Conservation (phyloP, 2,888 invertebrate genomes). For the Agriotes lineatus region DNA sequence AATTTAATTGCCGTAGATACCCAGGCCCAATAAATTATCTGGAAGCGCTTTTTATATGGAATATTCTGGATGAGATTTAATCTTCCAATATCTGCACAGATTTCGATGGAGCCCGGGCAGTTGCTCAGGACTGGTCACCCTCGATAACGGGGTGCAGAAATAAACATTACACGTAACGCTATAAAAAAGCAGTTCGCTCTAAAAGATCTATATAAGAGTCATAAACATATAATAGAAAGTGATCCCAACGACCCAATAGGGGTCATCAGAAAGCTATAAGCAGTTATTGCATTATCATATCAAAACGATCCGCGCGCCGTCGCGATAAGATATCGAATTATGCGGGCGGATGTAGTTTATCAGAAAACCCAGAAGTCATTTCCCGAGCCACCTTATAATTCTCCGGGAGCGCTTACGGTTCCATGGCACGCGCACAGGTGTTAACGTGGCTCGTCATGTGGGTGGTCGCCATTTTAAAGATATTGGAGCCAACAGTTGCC, state of each 20-base stretch:
- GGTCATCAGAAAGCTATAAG: slow-evolving; percentile 46
- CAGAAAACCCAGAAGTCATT: slow-evolving; percentile 44
- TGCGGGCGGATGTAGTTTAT: slow-evolving; percentile 42
- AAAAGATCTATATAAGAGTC: slow-evolving; percentile 43
- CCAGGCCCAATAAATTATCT: slow-evolving; percentile 13
- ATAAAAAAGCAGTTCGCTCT: slow-evolving; percentile 38
- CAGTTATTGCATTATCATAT: slow-evolving; percentile 45
- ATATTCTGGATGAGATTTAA: slow-evolving; percentile 13
- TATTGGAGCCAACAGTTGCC: slow-evolving; percentile 38
- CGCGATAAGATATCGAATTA: slow-evolving; percentile 45
- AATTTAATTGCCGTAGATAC: slow-evolving; percentile 23
- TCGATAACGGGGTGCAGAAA: slow-evolving; percentile 16
- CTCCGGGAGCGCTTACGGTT: slow-evolving; percentile 37
- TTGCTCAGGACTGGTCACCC: neutral
- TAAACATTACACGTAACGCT: slow-evolving; percentile 43
- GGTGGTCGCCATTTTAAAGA: slow-evolving; percentile 35
- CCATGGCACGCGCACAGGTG: slow-evolving; percentile 44
- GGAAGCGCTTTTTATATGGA: slow-evolving; percentile 12
- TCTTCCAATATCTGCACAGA: slow-evolving; percentile 11
- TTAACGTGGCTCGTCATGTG: slow-evolving; percentile 36
- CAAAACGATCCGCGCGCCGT: slow-evolving; percentile 40
- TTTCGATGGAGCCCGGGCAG: neutral
- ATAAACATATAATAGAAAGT: slow-evolving; percentile 46
- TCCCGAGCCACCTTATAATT: slow-evolving; percentile 41
- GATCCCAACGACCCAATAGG: slow-evolving; percentile 44